phyloP scores from a whole-genome alignment of 2,797 vertebrate species.

The Lagocephalus sceleratus region DNA sequence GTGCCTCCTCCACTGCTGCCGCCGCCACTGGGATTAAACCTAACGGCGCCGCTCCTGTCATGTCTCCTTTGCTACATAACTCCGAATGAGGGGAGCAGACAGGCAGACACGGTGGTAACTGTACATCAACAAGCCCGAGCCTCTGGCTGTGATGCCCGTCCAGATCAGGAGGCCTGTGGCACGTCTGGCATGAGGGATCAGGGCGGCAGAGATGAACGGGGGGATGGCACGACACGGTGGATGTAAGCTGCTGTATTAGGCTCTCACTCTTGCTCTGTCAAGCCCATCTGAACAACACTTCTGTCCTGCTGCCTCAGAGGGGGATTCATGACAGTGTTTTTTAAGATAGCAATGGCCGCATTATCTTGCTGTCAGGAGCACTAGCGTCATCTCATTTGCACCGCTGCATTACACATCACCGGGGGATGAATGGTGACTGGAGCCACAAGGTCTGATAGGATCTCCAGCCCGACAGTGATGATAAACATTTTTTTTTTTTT shows the following conservation, averaged over 20 bases:
- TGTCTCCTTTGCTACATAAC: slow-evolving; percentile 57
- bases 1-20: slow-evolving; percentile 39
- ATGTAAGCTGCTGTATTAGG: slow-evolving; percentile 48
- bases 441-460: slow-evolving; percentile 31
- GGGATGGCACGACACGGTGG: slow-evolving; percentile 42
- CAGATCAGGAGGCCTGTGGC: slow-evolving; percentile 49
- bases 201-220: slow-evolving; percentile 46
- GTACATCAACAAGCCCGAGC: slow-evolving; percentile 56
- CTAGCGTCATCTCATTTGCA: slow-evolving; percentile 42
- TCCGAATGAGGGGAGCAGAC: slow-evolving; percentile 59
- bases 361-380: slow-evolving; percentile 42
- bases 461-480: slow-evolving; percentile 37
- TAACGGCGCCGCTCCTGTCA: slow-evolving; percentile 61
- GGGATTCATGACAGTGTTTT: slow-evolving; percentile 24
- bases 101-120: slow-evolving; percentile 62
- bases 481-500: neutral
- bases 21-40: slow-evolving; percentile 54
- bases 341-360: slow-evolving; percentile 10
- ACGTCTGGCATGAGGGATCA: slow-evolving; percentile 59
- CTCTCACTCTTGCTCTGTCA: slow-evolving; percentile 47
- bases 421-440: slow-evolving; percentile 40
- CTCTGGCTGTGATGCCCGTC: slow-evolving; percentile 53
- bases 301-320: slow-evolving; percentile 32
- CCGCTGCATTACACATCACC: slow-evolving; percentile 44
- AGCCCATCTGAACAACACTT: slow-evolving; percentile 29